Percentiles rank a stretch among this genome's conserved stretches.
Conservation (phyloP, 1,140 invertebrate genomes). For the Papilio machaon region DNA sequence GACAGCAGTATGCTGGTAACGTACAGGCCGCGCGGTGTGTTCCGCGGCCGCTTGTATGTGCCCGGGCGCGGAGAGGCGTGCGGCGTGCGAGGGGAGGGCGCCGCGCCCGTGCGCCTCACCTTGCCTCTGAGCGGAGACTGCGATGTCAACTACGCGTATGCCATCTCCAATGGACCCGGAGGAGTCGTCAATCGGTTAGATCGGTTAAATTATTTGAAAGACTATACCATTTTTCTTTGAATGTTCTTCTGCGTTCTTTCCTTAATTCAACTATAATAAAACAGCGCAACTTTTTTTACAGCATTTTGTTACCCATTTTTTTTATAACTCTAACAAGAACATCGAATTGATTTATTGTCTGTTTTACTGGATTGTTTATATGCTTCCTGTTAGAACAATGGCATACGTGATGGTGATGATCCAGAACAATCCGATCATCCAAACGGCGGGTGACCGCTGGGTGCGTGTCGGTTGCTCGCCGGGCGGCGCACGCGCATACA, state of each 20-base stretch:
- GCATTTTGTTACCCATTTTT: too few relatives aligned
- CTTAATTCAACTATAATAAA: too few relatives aligned
- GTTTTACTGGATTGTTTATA: too few relatives aligned
- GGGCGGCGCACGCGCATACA: conserved; percentile 65
- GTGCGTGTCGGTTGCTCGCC: conserved; percentile 85
- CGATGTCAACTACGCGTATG: conserved; percentile 77
- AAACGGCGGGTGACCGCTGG: conserved; percentile 85
- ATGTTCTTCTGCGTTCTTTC: too few relatives aligned
- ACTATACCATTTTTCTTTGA: too few relatives aligned
- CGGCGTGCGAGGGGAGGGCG: conserved; percentile 64
- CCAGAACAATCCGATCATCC: conserved; percentile 86
- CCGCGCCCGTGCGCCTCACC: conserved; percentile 56
- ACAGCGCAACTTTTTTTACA: too few relatives aligned
- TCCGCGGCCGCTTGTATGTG: conserved; percentile 84
- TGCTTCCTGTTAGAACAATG: conserved; percentile 79
- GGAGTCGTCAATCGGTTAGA: conserved; percentile 71
- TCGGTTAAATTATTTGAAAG: not conserved
- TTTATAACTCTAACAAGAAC: too few relatives aligned
- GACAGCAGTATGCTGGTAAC: conserved; percentile 81
- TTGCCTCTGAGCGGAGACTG: conserved; percentile 72
- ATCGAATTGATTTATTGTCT: too few relatives aligned
- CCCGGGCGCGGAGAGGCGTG: conserved; percentile 84
- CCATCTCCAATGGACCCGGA: conserved; percentile 64
- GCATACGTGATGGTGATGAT: conserved; percentile 84
- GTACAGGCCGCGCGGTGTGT: conserved; percentile 82